These are phyloP conservation scores for Tanytarsus gracilentus DNA, from an alignment of 2,888 invertebrate genomes.

Conservation along the genomic window DNA sequence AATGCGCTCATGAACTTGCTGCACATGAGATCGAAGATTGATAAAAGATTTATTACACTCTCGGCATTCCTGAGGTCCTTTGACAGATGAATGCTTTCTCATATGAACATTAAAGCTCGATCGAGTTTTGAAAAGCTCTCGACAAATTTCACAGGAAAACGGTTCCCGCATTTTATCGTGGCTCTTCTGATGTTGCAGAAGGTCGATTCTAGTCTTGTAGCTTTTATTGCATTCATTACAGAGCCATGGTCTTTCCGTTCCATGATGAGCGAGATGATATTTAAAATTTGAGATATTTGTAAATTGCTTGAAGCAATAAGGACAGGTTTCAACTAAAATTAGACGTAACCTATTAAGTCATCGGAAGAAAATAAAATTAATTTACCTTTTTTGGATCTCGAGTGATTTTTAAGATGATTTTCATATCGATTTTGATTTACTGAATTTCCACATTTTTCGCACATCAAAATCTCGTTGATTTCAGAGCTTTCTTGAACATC, in stretches of 20 bases:
- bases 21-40: slow-evolving; percentile 1
- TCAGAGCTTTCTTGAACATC: background rate
- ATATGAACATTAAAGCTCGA: slow-evolving; percentile 38
- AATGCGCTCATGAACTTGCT: slow-evolving; percentile 10
- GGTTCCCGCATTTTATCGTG: slow-evolving; percentile 37
- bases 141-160: slow-evolving; percentile 36
- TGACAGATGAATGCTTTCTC: slow-evolving; percentile 32
- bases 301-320: background rate
- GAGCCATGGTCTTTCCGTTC: background rate
- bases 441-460: slow-evolving; percentile 3
- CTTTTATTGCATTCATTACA: slow-evolving; percentile 37
- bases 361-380: background rate
- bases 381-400: background rate
- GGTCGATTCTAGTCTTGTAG: slow-evolving; percentile 36
- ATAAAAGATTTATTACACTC: background rate
- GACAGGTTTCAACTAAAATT: background rate
- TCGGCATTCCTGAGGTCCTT: background rate
- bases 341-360: background rate
- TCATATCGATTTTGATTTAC: background rate
- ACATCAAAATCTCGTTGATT: background rate
- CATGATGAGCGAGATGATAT: slow-evolving; percentile 9
- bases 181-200: slow-evolving; percentile 36
- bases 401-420: background rate
- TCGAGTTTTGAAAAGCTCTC: slow-evolving; percentile 36
- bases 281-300: slow-evolving; percentile 11